Conservation (phyloP, 2,888 invertebrate genomes). For the Axea sp. region DNA sequence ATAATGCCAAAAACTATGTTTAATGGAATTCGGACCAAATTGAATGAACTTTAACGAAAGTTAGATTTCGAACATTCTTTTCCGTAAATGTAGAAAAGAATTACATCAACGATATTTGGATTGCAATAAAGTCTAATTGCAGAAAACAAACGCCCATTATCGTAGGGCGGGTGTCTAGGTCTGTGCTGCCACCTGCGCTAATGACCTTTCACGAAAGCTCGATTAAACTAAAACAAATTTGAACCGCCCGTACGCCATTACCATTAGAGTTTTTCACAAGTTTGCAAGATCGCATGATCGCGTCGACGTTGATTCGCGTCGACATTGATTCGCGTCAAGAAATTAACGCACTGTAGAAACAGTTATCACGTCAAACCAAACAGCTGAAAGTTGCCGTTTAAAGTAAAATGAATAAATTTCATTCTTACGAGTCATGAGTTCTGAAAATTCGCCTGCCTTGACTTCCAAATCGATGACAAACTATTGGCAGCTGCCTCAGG, state of each 20-base stretch:
- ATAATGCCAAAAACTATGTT: no score
- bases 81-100: no score
- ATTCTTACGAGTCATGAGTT: constrained; percentile 18
- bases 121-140: constrained; percentile 10
- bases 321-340: constrained; percentile 1
- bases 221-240: constrained; percentile 34
- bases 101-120: neutral
- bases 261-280: neutral
- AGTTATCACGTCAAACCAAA: constrained; percentile 11
- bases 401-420: constrained; percentile 22
- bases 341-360: constrained; percentile 5
- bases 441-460: constrained; percentile 7
- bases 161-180: neutral
- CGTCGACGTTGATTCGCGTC: neutral
- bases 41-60: no score
- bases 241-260: constrained; percentile 7
- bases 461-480: constrained; percentile 22
- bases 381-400: neutral
- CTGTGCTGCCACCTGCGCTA: constrained; percentile 19
- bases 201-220: constrained; percentile 22
- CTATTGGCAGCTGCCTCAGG: constrained; percentile 2
- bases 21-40: no score
- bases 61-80: no score
- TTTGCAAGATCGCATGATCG: constrained; percentile 17
- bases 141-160: constrained; percentile 10